Base-by-base conservation (phyloP, 2,888 invertebrate genomes). In the Cylloceria caligata region DNA sequence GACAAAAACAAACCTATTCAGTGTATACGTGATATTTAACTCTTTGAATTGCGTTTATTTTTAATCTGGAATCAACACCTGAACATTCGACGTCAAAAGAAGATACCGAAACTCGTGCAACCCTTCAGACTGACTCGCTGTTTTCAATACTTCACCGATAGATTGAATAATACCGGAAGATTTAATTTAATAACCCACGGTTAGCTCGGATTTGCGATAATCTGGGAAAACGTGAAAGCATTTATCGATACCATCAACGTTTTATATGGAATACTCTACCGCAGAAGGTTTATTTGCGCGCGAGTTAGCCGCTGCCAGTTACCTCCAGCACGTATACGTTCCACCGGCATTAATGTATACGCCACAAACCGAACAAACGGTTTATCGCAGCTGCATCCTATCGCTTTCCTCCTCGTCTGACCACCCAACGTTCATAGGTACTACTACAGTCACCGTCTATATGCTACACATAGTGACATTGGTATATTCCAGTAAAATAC, bases 311-410 rank as follows among this genome's bases (percentile, higher is more conserved):
- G 39, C 16, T 42, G 75, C 69, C 55, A 39, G 52, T 52, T 21
- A 24, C 57, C 24, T 13, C 52, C 39, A 7, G 27, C 24, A 27
- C 55, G 42, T 74, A 78, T 71, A 74, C 45, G 78, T 73, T 13
- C 30, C 78, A 39, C 30, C 34, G 57, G 74, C 81, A 79, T 82
- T 82, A 82, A 82, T 74, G 81, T 79, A 79, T 74, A 74, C 69
- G 77, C 83, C 83, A 73, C 81, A 84, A 84, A 86, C 84, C 86
- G 86, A 83, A 76, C 81, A 81, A 84, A 76, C 83, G 83, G 84
- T 87, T 87, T 87, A 88, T 88, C 88, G 84, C 83, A 80, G 80
- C 84, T 86, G 67, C 75, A 78, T 82, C 83, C 76, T 81, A 83
- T 85, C 84, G 84, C 81, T 75, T 79, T 60, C 74, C 84, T 81